Conservation (phyloP, 2,888 invertebrate species). For the Belgica antarctica region DNA sequence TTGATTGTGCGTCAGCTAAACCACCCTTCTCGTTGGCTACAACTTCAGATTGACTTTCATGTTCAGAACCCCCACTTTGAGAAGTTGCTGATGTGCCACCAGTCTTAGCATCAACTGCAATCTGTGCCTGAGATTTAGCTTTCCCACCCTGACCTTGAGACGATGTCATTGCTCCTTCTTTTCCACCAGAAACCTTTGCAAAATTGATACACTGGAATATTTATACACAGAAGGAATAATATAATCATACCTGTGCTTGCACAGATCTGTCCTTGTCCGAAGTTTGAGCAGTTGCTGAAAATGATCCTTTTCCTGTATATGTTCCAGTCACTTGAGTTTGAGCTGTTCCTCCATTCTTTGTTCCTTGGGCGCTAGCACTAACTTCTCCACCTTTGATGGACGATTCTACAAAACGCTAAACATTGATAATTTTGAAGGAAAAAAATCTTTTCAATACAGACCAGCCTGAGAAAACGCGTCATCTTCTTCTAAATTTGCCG, state of each 20-base stretch:
- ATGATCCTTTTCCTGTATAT: constrained; percentile 73
- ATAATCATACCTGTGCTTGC: constrained; percentile 56
- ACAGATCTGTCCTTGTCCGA: constrained; percentile 72
- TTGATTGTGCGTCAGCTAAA: constrained; percentile 81
- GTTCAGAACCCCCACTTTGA: constrained; percentile 71
- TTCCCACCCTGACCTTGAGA: constrained; percentile 58
- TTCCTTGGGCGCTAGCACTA: constrained; percentile 73
- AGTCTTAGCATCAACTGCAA: constrained; percentile 70
- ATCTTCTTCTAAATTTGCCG: constrained; percentile 51
- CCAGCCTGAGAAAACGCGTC: constrained; percentile 72
- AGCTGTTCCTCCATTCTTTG: constrained; percentile 70
- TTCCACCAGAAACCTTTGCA: constrained; percentile 35
- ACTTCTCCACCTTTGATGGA: constrained; percentile 66
- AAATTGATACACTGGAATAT: background rate
- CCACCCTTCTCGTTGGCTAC: constrained; percentile 75
- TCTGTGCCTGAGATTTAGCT: constrained; percentile 74
- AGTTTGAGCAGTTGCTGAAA: constrained; percentile 79
- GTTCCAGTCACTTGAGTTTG: constrained; percentile 81
- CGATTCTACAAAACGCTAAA: constrained; percentile 57
- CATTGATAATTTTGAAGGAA: too few species aligned
- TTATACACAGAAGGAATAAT: background rate
- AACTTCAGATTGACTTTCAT: constrained; percentile 62
- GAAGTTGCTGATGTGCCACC: constrained; percentile 74
- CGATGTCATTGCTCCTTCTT: constrained; percentile 42
- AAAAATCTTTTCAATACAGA: too few species aligned